Evolutionary conservation across 2,888 invertebrate species (phyloP).

Genomic region (Pseudeuparius sepicola): DNA sequence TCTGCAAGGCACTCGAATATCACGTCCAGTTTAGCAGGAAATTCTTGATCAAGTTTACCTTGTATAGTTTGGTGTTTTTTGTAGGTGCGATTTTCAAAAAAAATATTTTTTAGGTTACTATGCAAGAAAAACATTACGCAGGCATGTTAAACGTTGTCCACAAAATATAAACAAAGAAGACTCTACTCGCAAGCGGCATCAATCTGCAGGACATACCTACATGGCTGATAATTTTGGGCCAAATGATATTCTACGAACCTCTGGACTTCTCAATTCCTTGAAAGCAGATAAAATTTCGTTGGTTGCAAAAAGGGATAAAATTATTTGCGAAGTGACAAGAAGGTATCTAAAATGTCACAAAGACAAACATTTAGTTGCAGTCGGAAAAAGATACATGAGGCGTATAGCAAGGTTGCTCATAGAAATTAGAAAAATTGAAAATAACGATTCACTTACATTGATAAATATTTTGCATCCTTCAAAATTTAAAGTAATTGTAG

Average conservation of each 20-base stretch:
- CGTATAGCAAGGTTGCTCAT: constrained; percentile 14
- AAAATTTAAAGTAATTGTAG: no score
- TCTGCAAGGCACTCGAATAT: no score
- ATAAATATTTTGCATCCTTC: no score
- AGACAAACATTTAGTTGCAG: constrained; percentile 20
- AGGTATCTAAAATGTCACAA: constrained; percentile 15
- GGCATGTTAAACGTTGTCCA: constrained; percentile 18
- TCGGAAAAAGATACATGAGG: constrained; percentile 19
- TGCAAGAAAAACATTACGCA: constrained; percentile 14
- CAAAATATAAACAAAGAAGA: not conserved
- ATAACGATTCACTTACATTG: no score
- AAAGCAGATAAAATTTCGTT: constrained; percentile 19
- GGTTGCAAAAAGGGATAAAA: constrained; percentile 20
- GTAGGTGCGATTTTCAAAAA: not conserved
- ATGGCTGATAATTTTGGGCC: constrained; percentile 20
- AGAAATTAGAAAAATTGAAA: no score
- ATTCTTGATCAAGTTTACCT: no score
- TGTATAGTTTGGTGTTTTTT: no score
- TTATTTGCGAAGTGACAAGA: constrained; percentile 22
- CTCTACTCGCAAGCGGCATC: not conserved
- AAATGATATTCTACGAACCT: constrained; percentile 17
- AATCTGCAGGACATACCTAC: constrained; percentile 12
- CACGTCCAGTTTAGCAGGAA: no score
- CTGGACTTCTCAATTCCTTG: constrained; percentile 18
- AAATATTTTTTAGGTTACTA: constrained; percentile 16